Evolutionary conservation across 2,113 vertebrate species (phyloP).

Genomic region (Tauraco erythrolophus): DNA sequence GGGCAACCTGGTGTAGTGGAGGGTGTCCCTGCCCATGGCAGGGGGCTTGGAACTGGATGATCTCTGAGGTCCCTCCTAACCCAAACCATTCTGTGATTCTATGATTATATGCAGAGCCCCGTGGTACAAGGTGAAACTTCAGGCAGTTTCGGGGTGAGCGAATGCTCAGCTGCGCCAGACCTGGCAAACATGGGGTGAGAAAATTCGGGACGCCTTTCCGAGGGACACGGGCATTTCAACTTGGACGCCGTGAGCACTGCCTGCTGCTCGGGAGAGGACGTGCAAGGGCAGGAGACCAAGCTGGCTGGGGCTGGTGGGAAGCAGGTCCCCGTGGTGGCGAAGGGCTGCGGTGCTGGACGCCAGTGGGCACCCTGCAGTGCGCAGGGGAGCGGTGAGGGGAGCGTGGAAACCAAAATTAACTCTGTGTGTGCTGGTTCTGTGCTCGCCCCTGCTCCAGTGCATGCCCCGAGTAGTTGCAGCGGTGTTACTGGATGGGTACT

Average conservation of each 20-base stretch:
- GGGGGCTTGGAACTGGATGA: too few species aligned
- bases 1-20: too few species aligned
- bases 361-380: fast-evolving
- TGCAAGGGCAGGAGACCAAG: background rate
- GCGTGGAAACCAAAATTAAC: background rate
- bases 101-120: too few species aligned
- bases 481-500: background rate
- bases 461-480: background rate
- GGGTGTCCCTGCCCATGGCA: too few species aligned
- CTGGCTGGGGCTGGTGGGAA: background rate
- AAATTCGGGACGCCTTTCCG: background rate
- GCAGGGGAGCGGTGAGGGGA: fast-evolving
- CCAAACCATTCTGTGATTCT: too few species aligned
- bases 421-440: background rate
- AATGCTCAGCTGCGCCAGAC: background rate
- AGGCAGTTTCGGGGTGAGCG: background rate
- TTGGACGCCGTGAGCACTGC: background rate
- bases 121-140: background rate
- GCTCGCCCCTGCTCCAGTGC: fast-evolving
- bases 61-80: too few species aligned
- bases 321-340: background rate
- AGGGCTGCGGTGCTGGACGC: fast-evolving
- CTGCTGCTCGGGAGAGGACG: background rate
- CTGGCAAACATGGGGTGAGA: background rate
- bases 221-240: fast-evolving